Evolutionary conservation across 2,113 vertebrate genomes (phyloP), one percentile per base, ranked within the genome.

Genomic region (Antigone vipio): DNA sequence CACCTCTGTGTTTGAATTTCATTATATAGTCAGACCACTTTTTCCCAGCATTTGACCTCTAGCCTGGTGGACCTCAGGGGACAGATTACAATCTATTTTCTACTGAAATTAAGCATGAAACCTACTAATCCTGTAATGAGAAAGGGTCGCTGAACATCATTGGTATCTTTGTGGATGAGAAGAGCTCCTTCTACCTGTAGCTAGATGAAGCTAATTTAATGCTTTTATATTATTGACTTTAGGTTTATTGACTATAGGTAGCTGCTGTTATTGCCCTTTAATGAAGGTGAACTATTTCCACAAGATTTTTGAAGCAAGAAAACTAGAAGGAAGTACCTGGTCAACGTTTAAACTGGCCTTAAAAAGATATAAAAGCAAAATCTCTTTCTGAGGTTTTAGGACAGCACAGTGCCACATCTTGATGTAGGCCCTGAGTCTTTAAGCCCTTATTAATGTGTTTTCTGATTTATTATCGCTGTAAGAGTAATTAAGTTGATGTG

Each of bases 91-190:
- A 72, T 67, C 58, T 53, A 40, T 92, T 95, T 97, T 59, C 73
- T 42, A 19, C 69, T 91, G 92, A 93, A 96, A 91, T 92, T 72
- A 95, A 66, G 20, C 40, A 38, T 85, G 83, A 94, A 95, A 81
- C 24, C 52, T 68, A 8, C 47, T 77, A 95, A 87, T 94, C 10
- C 40, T 85, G 66, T 78, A 78, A 66, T 72, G 49, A 88, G 45
- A 69, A 72, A 77, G 50, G 74, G 32, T 68, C 16, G 9, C 29
- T 58, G 52, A 84, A 35, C 44, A 40, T 88, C 9, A 3, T 7
- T 60, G 72, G 10, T 68, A 8, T 63, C 59, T 40, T 58, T 88
- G 35, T 89, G 66, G 27, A 19, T 67, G 49, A 52, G 75, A 74
- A 84, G 27, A 66, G 3, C 32, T 91, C 32, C 45, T 94, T 82